Base-by-base conservation (phyloP, 2,888 invertebrate species). In the Pollenia amentaria region DNA sequence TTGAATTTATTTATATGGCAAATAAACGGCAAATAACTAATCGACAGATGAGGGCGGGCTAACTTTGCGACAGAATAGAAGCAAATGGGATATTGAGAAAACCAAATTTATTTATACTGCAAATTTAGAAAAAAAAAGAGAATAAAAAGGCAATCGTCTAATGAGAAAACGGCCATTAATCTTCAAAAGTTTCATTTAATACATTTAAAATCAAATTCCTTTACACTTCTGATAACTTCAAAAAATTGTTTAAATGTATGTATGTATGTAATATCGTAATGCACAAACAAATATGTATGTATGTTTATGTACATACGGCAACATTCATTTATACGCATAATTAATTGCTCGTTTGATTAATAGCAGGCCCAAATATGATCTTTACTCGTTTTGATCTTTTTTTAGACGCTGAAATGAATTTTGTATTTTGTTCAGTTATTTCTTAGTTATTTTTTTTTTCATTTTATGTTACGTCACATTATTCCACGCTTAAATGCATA, bases 341-440 rank as follows among this genome's bases (percentile, higher is more conserved):
- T 90, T 90, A 90, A 90, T 89, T 89, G 89, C 67, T 76, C 88
- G 88, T 89, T 90, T 90, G 90, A 90, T 90, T 90, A 90, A 90
- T 90, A 89, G 89, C 84, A 81, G 77, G 77, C 80, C 87, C 87
- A 87, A 87, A 87, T 87, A 87, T 87, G 87, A 84, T 87, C 80
- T 83, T 73, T 85, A 64, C 73, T 53, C 73, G 64, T 83, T 83
- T 83, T 83, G 81, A 81, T 82, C 62, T 73, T 77, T 29, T 85
- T 60, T 57, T 62, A 72, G 55, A 83, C 73, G 77, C 44, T 44
- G 57, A 73, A 60, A 79, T 48, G 46, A 62, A 80, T 64, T 78
- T 72, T 62, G 14, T 72, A 65, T 72, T 40, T 70, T 46, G 42
- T 42, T 21, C 29, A 62, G 7, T 44, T n/a, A 29, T 73, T 44